Conservation (phyloP, 2,888 invertebrate genomes). For the Leucozona laternaria region DNA sequence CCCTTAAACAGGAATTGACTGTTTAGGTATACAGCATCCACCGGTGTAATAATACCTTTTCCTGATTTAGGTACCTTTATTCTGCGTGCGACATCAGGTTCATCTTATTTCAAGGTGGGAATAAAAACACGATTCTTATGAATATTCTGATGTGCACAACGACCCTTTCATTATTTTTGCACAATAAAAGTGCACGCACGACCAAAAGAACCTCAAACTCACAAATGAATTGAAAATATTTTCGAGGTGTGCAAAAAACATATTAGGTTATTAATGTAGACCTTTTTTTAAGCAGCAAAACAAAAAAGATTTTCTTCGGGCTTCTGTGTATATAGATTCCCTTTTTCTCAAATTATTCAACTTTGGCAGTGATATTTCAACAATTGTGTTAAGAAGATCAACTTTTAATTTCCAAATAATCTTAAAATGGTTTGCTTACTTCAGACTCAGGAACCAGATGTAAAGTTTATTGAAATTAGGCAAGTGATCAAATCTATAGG, state of each 20-base stretch:
- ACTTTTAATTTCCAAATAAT: neutral
- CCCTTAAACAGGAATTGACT: conserved; percentile 8
- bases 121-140: conserved; percentile 56
- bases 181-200: conserved; percentile 49
- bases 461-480: neutral
- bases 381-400: conserved; percentile 6
- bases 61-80: neutral
- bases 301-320: neutral
- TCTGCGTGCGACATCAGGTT: conserved; percentile 48
- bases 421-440: neutral
- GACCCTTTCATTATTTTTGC: conserved; percentile 52
- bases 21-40: conserved; percentile 16
- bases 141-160: neutral
- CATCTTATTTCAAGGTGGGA: conserved; percentile 59
- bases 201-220: conserved; percentile 23
- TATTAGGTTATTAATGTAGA: neutral
- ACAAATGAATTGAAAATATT: conserved; percentile 13
- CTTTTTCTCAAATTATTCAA: neutral
- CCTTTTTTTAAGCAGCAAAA: neutral
- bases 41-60: conserved; percentile 26
- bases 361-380: conserved; percentile 5
- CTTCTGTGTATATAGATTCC: neutral
- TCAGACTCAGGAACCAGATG: neutral
- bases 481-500: too few relatives aligned
- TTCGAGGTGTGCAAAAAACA: conserved; percentile 23